Evolutionary conservation across 2,113 vertebrate genomes (phyloP).

Genomic region (Arvicanthis niloticus): DNA sequence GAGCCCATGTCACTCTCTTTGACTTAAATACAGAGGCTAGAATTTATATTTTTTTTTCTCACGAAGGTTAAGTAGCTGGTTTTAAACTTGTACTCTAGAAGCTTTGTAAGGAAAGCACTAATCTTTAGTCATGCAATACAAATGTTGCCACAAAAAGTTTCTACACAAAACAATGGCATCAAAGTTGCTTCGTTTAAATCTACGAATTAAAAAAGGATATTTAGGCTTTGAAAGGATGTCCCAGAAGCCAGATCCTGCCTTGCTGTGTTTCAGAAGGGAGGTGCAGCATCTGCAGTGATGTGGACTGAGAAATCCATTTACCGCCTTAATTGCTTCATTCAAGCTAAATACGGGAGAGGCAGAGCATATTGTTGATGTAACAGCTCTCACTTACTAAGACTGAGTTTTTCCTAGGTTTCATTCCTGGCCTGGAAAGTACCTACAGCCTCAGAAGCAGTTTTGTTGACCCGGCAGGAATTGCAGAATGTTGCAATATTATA

Average conservation of each 20-base stretch:
- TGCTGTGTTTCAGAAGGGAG: slow-evolving; percentile 15
- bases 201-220: background rate
- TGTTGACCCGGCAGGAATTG: slow-evolving; percentile 57
- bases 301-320: slow-evolving; percentile 11
- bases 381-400: slow-evolving; percentile 50
- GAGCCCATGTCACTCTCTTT: slow-evolving; percentile 71
- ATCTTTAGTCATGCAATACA: slow-evolving; percentile 45
- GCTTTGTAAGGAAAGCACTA: slow-evolving; percentile 51
- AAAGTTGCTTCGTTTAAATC: slow-evolving; percentile 24
- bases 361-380: slow-evolving; percentile 50
- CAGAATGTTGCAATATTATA: slow-evolving; percentile 54
- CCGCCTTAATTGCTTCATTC: slow-evolving; percentile 28
- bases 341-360: background rate
- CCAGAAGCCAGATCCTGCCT: background rate
- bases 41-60: slow-evolving; percentile 47
- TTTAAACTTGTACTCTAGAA: slow-evolving; percentile 45
- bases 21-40: slow-evolving; percentile 65
- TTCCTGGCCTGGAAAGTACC: slow-evolving; percentile 29
- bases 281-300: background rate
- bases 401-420: slow-evolving; percentile 36
- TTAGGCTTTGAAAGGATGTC: background rate
- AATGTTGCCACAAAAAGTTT: background rate
- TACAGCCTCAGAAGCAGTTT: slow-evolving; percentile 47
- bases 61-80: slow-evolving; percentile 50
- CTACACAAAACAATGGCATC: slow-evolving; percentile 43